These are phyloP conservation scores for Chromoteleia sp. DNA, from an alignment of 2,888 invertebrate genomes.

Conservation along the genomic window DNA sequence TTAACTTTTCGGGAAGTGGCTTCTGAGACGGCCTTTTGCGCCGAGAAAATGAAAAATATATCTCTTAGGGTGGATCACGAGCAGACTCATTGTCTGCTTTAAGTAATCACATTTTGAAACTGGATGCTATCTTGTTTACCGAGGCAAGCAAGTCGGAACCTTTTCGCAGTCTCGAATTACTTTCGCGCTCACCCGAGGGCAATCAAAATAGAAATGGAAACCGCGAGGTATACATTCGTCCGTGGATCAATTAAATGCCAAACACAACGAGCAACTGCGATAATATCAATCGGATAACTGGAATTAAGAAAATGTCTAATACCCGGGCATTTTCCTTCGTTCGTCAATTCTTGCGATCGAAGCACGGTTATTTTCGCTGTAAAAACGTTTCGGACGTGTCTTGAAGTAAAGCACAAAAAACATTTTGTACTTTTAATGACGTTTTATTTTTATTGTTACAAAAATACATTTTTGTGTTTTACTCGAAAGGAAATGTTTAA, in stretches of 20 bases:
- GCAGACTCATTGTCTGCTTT: constrained; percentile 44
- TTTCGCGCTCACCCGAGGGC: constrained; percentile 38
- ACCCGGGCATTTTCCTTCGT: background rate
- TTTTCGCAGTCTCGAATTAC: constrained; percentile 52
- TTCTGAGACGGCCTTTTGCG: constrained; percentile 24
- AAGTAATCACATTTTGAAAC: constrained; percentile 57
- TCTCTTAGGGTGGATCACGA: constrained; percentile 5
- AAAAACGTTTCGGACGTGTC: too few species aligned
- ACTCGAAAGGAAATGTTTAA: too few species aligned
- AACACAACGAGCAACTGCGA: constrained; percentile 10
- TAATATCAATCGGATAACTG: constrained; percentile 43
- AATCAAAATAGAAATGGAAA: constrained; percentile 49
- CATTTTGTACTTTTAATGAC: too few species aligned
- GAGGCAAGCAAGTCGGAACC: constrained; percentile 28
- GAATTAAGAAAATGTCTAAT: constrained; percentile 22
- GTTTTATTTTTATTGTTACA: too few species aligned
- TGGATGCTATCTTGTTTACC: constrained; percentile 50
- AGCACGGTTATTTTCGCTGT: background rate
- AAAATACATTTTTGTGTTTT: too few species aligned
- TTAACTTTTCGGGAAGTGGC: constrained; percentile 29
- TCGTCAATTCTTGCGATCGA: background rate
- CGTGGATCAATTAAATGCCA: constrained; percentile 41
- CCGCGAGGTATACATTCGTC: constrained; percentile 26
- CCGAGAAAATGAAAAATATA: constrained; percentile 24
- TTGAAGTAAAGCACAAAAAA: too few species aligned